Evolutionary conservation across 2,113 vertebrate genomes (phyloP).

Genomic region (Syngnathus typhle): DNA sequence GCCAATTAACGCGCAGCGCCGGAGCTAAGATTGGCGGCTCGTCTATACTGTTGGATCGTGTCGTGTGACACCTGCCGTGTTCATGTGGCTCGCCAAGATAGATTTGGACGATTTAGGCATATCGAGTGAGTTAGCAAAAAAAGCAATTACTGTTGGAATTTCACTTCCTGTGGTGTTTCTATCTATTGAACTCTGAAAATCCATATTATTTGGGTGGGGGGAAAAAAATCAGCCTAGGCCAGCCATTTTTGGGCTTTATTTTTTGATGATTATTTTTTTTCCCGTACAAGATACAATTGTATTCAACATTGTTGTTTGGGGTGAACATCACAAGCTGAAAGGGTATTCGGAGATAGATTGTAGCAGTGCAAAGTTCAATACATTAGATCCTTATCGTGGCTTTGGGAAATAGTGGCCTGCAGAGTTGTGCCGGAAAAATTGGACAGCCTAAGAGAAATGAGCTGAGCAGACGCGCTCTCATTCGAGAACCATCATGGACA

Average conservation of each 20-base stretch:
- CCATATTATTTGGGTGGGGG: not conserved
- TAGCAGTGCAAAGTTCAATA: constrained; percentile 35
- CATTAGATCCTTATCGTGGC: constrained; percentile 30
- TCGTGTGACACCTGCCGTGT: constrained; percentile 5
- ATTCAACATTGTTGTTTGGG: too few relatives aligned
- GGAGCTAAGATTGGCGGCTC: not conserved
- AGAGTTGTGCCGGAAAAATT: constrained; percentile 42
- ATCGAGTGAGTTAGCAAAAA: constrained; percentile 15
- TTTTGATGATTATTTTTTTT: too few relatives aligned
- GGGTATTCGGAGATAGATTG: constrained; percentile 20
- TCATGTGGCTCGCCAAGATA: not conserved
- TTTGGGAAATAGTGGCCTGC: constrained; percentile 40
- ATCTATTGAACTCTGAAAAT: constrained; percentile 13
- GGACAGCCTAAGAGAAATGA: constrained; percentile 62
- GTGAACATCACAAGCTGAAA: constrained; percentile 6
- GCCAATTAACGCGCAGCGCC: constrained; percentile 25
- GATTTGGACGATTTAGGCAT: constrained; percentile 20
- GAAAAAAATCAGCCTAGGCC: too few relatives aligned
- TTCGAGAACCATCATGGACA: constrained; percentile 48
- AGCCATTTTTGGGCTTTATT: too few relatives aligned
- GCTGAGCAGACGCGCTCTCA: constrained; percentile 60
- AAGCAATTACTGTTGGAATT: constrained; percentile 7
- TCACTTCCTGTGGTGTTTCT: constrained; percentile 2
- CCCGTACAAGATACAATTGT: too few relatives aligned
- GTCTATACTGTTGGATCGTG: not conserved